These are phyloP conservation scores for Turritopsis dohrnii DNA, from an alignment of 30 jellyfish, hydroid and myxozoan species.

Conservation along the genomic window DNA sequence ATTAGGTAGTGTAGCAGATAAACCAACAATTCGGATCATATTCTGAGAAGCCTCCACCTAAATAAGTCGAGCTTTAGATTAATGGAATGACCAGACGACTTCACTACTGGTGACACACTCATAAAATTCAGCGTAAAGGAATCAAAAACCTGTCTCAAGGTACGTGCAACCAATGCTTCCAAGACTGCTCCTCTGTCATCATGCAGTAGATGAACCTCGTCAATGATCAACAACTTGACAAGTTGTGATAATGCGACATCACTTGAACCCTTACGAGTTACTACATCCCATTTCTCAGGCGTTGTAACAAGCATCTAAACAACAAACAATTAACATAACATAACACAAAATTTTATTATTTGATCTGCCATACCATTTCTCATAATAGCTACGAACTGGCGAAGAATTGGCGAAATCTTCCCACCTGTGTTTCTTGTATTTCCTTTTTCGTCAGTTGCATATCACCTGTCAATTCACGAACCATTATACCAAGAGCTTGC, in stretches of 20 bases:
- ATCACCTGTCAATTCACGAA: constrained; percentile 95
- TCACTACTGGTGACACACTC: too few species aligned
- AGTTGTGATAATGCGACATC: constrained; percentile 90
- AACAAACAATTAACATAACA: neutral
- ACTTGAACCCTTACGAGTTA: constrained; percentile 89
- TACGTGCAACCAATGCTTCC: constrained; percentile 97
- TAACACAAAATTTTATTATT: neutral
- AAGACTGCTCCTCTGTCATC: constrained; percentile 99
- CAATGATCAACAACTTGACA: constrained; percentile 87
- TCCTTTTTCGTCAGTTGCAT: constrained; percentile 90
- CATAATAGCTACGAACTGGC: too few species aligned
- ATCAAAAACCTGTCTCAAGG: constrained; percentile 75
- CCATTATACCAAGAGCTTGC: constrained; percentile 73
- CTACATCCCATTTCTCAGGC: constrained; percentile 99
- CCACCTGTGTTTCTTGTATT: constrained; percentile 86
- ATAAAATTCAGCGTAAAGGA: too few species aligned
- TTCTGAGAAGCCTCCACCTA: constrained; percentile 92
- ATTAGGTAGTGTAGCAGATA: constrained; percentile 98
- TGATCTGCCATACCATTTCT: neutral
- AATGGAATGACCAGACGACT: too few species aligned
- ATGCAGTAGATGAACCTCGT: constrained; percentile 97
- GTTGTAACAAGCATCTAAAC: constrained; percentile 91
- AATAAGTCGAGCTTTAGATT: neutral
- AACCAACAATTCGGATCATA: constrained; percentile 91
- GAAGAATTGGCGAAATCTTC: neutral